These are phyloP conservation scores for Aleiodes leptofemur DNA, from an alignment of 2,888 invertebrate species.

Conservation along the genomic window DNA sequence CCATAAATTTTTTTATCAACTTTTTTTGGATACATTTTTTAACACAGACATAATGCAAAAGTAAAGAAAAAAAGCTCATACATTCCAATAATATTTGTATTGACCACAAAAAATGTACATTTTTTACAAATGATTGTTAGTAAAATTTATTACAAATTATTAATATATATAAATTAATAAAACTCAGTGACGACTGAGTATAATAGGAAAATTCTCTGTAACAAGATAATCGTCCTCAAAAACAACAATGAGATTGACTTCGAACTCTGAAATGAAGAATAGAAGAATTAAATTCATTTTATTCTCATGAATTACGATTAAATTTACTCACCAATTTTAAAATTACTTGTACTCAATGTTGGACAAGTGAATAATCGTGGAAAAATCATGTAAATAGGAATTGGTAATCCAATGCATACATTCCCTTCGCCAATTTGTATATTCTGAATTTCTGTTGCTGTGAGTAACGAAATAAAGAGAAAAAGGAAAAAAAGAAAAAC, in stretches of 20 bases:
- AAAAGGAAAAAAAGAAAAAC: neutral
- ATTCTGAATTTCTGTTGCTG: constrained; percentile 98
- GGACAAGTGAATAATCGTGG: constrained; percentile 97
- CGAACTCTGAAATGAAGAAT: constrained; percentile 87
- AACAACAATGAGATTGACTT: constrained; percentile 93
- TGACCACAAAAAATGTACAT: constrained; percentile 28
- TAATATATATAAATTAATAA: neutral
- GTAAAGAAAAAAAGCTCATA: constrained; percentile 46
- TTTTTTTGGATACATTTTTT: constrained; percentile 1
- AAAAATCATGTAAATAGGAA: constrained; percentile 97
- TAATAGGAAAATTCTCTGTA: constrained; percentile 95
- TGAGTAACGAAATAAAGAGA: constrained; percentile 56
- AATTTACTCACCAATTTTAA: constrained; percentile 89
- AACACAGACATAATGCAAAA: constrained; percentile 5
- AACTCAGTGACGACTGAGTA: constrained; percentile 76
- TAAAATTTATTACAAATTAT: constrained; percentile 31
- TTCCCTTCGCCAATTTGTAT: constrained; percentile 98
- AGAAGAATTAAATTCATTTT: constrained; percentile 2
- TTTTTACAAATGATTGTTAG: constrained; percentile 21
- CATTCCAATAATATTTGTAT: no score
- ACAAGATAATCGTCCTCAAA: constrained; percentile 95
- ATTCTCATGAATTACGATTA: neutral
- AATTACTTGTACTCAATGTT: constrained; percentile 91
- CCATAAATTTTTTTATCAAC: constrained; percentile 1
- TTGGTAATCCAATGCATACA: constrained; percentile 85